Conservation (phyloP, 2,113 vertebrate genomes). For the Leptocoma aspasia region DNA sequence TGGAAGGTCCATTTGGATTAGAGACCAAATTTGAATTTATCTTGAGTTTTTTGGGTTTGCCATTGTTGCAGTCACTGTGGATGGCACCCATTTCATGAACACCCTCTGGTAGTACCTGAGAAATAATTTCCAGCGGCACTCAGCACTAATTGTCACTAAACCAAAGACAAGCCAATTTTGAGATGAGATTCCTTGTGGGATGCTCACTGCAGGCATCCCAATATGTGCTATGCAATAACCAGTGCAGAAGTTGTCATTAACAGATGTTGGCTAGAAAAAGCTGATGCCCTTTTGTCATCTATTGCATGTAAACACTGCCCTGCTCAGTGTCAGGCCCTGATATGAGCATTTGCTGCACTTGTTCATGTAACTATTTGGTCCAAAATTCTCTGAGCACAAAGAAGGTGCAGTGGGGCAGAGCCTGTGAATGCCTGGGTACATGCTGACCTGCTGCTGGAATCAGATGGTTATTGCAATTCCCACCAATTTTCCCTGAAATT, state of each 20-base stretch:
- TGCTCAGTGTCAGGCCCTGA: neutral
- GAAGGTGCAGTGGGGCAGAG: neutral
- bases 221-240: accelerated
- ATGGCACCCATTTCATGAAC: neutral
- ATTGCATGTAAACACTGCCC: neutral
- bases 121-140: neutral
- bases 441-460: neutral
- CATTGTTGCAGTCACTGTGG: neutral
- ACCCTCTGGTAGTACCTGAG: neutral
- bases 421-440: neutral
- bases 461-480: neutral
- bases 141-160: neutral
- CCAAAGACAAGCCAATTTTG: neutral
- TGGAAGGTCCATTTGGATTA: neutral
- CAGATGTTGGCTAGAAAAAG: neutral
- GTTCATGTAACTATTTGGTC: neutral
- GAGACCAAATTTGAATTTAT: neutral
- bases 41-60: neutral
- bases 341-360: neutral
- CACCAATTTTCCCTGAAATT: neutral
- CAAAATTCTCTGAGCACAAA: neutral
- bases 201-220: neutral
- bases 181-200: neutral
- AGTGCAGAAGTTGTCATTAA: neutral
- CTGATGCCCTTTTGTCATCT: neutral